Evolutionary conservation across 1,140 invertebrate genomes (phyloP).

Genomic region (Pogonomyrmex californicus): DNA sequence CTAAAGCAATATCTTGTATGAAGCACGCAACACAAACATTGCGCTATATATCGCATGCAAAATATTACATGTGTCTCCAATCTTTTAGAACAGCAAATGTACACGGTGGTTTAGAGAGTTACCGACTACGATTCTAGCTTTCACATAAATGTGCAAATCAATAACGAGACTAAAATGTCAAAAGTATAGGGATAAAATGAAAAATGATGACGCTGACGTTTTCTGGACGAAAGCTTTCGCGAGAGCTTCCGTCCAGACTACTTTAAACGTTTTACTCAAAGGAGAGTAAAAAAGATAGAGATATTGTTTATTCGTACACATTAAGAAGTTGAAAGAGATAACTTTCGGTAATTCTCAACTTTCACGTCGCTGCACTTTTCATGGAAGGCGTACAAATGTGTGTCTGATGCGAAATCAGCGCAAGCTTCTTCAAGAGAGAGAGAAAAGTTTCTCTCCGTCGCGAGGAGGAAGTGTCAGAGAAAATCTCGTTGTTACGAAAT

Average conservation of each 20-base stretch:
- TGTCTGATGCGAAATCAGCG: constrained; percentile 5
- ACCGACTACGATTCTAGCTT: not conserved
- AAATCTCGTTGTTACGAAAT: constrained; percentile 12
- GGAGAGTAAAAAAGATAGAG: not conserved
- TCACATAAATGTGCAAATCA: not conserved
- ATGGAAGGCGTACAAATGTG: not conserved
- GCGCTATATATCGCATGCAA: not conserved
- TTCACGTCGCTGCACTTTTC: not conserved
- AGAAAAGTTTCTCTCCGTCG: not conserved
- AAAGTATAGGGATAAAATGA: not conserved
- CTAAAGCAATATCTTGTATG: constrained; percentile 12
- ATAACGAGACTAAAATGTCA: not conserved
- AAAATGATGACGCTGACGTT: not conserved
- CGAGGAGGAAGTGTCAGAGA: not conserved
- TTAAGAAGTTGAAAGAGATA: not conserved
- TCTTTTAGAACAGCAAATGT: not conserved
- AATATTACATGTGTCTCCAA: not conserved
- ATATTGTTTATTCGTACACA: constrained; percentile 7
- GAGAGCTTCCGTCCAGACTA: not conserved
- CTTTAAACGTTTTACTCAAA: not conserved
- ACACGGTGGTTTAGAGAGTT: not conserved
- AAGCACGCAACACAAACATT: not conserved
- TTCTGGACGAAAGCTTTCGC: not conserved
- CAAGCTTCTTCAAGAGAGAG: not conserved
- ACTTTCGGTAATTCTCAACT: not conserved